Evolutionary conservation across 2,888 invertebrate genomes (phyloP), one percentile per base, ranked within the genome.

Genomic region (Globia sparganii): DNA sequence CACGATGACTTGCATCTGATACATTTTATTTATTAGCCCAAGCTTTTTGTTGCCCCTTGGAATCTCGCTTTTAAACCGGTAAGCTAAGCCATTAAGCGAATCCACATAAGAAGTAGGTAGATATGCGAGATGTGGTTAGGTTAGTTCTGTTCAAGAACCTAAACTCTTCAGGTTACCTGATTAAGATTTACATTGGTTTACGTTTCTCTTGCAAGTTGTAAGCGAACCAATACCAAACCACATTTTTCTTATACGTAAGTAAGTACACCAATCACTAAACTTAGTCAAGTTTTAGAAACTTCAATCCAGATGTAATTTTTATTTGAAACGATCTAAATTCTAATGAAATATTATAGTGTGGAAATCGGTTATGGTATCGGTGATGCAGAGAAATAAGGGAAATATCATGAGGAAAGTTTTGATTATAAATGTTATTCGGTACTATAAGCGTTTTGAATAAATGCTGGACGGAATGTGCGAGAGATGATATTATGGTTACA

Each of bases 51-150:
- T 83, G 91, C 90, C 93, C 91, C 91, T 91, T 91, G 91, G 90
- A 92, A 93, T 94, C 94, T 94, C 94, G 94, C 94, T 94, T 95
- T 94, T 94, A 93, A 93, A 94, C 92, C 93, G 92, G 93, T 93
- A 92, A 91, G 90, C 91, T 89, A 87, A 79, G 81, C 85, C 87
- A 90, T 88, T 89, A 90, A 83, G 75, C 72, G 78, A 86, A 85
- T 85, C 81, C 81, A 85, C 78, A 74, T 86, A 86, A 82, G 76
- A 79, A 77, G 31, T 73, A 21, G n/a, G n/a, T 28, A 34, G 18
- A 0, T 18, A 8, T n/a, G 46, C 4, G 34, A 31, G 28, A 53
- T 31, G 21, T 56, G 31, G 6, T 62, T 25, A 43, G 43, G 18
- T 28, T 62, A 25, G 34, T 37, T 69, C 37, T 62, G 34, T 53